Percentiles rank a stretch among this genome's conserved stretches.
These are phyloP conservation scores for Pitangus sulphuratus DNA, from an alignment of 2,797 vertebrate species.

Conservation along the genomic window DNA sequence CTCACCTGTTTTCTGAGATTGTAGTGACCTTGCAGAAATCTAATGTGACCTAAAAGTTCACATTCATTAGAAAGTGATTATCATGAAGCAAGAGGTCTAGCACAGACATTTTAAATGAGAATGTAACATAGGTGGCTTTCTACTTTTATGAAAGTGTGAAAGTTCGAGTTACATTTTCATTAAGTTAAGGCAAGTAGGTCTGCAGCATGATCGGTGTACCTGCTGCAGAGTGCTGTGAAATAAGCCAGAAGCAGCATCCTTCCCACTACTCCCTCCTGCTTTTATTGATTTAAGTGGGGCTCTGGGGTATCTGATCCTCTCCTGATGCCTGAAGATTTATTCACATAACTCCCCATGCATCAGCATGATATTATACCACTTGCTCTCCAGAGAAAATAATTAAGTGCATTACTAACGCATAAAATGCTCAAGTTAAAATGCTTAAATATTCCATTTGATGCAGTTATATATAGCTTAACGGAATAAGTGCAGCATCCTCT, in stretches of 20 bases:
- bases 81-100: not conserved
- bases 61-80: not conserved
- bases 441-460: slow-evolving; percentile 74
- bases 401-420: slow-evolving; percentile 68
- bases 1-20: not conserved
- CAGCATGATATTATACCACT: slow-evolving; percentile 49
- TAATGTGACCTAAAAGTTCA: not conserved
- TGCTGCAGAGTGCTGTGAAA: not conserved
- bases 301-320: slow-evolving; percentile 2
- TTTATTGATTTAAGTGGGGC: slow-evolving; percentile 31
- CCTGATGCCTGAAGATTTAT: slow-evolving; percentile 64
- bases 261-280: not conserved
- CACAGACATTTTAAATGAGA: not conserved
- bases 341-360: slow-evolving; percentile 46
- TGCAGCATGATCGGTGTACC: not conserved
- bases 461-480: slow-evolving; percentile 62
- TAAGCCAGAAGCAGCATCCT: not conserved
- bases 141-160: not conserved
- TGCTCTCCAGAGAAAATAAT: slow-evolving; percentile 69
- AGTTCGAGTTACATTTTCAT: not conserved
- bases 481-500: slow-evolving; percentile 7
- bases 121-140: not conserved
- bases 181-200: not conserved
- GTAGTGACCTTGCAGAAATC: not conserved
- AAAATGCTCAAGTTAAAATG: slow-evolving; percentile 71